A percentile compares a stretch with the other conserved stretches of the same genome.
Conservation (phyloP, 2,888 invertebrate genomes). For the Cephus pulcher region DNA sequence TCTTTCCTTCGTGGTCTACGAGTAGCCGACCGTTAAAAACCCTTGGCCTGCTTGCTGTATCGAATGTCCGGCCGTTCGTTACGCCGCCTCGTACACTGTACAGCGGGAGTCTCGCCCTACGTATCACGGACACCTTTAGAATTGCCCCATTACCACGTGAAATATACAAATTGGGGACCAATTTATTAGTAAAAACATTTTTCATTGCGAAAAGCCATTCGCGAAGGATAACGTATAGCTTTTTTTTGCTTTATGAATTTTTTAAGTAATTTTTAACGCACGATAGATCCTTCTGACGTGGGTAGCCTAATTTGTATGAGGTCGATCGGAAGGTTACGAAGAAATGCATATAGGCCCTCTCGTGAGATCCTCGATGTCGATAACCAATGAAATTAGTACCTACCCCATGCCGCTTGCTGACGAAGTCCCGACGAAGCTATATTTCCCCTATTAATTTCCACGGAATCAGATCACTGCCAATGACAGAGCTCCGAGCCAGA, state of each 20-base stretch:
- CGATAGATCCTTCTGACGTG: not conserved
- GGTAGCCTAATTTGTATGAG: not conserved
- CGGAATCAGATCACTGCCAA: slow-evolving; percentile 4
- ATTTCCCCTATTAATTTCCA: slow-evolving; percentile 4
- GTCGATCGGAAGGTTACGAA: not conserved
- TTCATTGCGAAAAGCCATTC: not conserved
- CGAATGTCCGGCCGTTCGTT: not conserved
- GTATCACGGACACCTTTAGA: not conserved
- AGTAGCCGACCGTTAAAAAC: not conserved
- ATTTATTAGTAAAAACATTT: not conserved
- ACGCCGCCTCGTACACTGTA: not conserved
- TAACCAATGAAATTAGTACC: not conserved
- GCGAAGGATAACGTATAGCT: no score
- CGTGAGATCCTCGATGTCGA: not conserved
- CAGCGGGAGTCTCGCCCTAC: not conserved
- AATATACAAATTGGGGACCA: not conserved
- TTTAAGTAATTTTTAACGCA: not conserved
- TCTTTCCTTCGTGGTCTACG: not conserved
- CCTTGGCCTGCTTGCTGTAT: not conserved
- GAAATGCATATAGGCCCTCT: not conserved
- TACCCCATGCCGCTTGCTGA: not conserved
- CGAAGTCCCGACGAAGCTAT: not conserved
- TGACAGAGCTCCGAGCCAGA: slow-evolving; percentile 6
- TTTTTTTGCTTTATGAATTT: not conserved
- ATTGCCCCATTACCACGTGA: not conserved